Percentiles rank a stretch among this genome's conserved stretches.
Evolutionary conservation across 2,888 invertebrate genomes (phyloP).

Genomic region (Miltochrista miniata): DNA sequence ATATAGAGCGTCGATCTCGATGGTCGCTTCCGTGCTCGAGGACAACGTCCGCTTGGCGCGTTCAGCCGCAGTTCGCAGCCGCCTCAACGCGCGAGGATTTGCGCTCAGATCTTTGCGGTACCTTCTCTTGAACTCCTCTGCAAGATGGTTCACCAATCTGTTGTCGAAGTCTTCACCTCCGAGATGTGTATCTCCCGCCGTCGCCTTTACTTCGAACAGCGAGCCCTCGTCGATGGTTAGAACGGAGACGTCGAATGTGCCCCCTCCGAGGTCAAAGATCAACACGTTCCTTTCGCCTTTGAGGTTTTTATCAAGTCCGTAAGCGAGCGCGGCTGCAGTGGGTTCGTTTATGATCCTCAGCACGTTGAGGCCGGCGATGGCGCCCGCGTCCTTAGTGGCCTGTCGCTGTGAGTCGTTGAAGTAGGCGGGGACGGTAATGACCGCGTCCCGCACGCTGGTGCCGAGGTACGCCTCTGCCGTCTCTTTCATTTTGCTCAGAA

Average conservation of each 20-base stretch:
- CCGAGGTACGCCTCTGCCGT: constrained; percentile 86
- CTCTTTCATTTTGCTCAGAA: constrained; percentile 35
- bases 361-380: constrained; percentile 74
- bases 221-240: constrained; percentile 68
- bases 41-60: constrained; percentile 88
- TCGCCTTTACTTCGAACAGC: constrained; percentile 88
- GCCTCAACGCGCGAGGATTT: constrained; percentile 85
- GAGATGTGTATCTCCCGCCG: constrained; percentile 89
- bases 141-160: constrained; percentile 78
- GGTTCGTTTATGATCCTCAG: constrained; percentile 88
- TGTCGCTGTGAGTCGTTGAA: constrained; percentile 7
- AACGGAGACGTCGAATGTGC: constrained; percentile 94
- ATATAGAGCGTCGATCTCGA: constrained; percentile 87
- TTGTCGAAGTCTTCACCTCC: constrained; percentile 81
- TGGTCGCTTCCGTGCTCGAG: constrained; percentile 86
- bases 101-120: constrained; percentile 81
- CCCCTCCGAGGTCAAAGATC: constrained; percentile 88
- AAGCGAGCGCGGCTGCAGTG: constrained; percentile 91
- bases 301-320: constrained; percentile 88
- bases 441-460: constrained; percentile 85
- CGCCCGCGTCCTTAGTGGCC: constrained; percentile 6
- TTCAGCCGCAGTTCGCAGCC: constrained; percentile 87
- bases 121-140: constrained; percentile 82
- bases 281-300: constrained; percentile 87
- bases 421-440: constrained; percentile 83